Evolutionary conservation across 92 coral and sea anemone genomes (phyloP).

Genomic region (Actinernus sp.): DNA sequence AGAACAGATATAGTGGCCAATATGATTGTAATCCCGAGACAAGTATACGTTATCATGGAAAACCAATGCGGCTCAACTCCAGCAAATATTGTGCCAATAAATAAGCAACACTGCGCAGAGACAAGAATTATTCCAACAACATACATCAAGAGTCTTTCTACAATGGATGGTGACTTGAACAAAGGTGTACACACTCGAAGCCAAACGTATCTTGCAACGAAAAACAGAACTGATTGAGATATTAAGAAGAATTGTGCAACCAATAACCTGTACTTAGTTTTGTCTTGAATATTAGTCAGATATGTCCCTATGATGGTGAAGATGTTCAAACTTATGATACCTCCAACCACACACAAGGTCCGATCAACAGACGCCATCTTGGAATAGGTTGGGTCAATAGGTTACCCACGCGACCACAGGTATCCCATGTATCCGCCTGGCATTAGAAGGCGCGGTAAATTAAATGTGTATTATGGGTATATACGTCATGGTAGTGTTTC

Average conservation of each 20-base stretch:
- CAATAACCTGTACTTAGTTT: constrained; percentile 65
- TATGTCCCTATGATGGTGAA: constrained; percentile 71
- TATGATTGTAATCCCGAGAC: constrained; percentile 67
- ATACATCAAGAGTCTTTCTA: constrained; percentile 33
- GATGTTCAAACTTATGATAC: constrained; percentile 62
- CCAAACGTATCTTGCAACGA: constrained; percentile 76
- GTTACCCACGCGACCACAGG: too few species aligned
- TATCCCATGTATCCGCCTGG: too few species aligned
- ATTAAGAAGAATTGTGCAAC: constrained; percentile 67
- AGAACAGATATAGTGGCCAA: constrained; percentile 52
- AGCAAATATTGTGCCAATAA: constrained; percentile 77
- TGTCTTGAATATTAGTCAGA: constrained; percentile 62
- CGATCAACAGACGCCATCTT: too few species aligned
- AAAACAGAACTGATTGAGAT: constrained; percentile 64
- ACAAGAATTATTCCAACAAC: constrained; percentile 51
- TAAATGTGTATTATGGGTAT: too few species aligned
- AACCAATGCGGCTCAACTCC: constrained; percentile 81
- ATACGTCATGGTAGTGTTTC: too few species aligned
- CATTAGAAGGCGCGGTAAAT: too few species aligned
- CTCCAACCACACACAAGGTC: constrained; percentile 58
- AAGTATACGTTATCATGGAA: constrained; percentile 54
- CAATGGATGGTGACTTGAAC: constrained; percentile 19
- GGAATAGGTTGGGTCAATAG: too few species aligned
- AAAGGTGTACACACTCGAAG: constrained; percentile 64
- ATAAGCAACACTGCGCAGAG: constrained; percentile 72